These are phyloP conservation scores for Dynastes maya DNA, from an alignment of 2,888 invertebrate genomes.

Conservation along the genomic window DNA sequence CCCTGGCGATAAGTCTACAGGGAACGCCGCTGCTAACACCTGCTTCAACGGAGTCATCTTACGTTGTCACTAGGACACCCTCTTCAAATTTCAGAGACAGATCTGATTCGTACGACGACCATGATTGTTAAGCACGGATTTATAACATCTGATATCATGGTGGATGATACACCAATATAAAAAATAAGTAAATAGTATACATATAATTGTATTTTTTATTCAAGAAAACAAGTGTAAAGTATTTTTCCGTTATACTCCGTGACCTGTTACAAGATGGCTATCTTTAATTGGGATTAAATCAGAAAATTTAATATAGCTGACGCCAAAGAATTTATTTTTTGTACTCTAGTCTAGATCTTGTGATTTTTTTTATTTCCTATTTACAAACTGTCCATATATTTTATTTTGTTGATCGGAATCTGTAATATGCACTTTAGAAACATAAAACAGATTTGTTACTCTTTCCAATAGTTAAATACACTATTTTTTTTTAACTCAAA, in stretches of 20 bases:
- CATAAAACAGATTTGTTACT: no score
- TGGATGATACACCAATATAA: constrained; percentile 4
- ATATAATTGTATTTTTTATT: constrained; percentile 24
- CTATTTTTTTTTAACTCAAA: no score
- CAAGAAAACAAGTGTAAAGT: neutral
- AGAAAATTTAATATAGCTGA: neutral
- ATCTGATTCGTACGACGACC: constrained; percentile 66
- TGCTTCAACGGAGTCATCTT: constrained; percentile 66
- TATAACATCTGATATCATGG: neutral
- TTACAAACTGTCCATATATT: no score
- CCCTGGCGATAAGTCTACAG: constrained; percentile 83
- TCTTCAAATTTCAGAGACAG: constrained; percentile 66
- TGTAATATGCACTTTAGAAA: no score
- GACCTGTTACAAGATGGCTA: constrained; percentile 32
- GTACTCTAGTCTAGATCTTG: neutral
- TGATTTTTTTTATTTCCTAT: neutral
- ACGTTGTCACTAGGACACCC: constrained; percentile 66
- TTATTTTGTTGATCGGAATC: no score
- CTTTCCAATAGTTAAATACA: no score
- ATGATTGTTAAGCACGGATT: constrained; percentile 62
- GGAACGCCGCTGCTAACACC: constrained; percentile 74
- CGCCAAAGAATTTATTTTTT: neutral
- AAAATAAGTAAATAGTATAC: constrained; percentile 18
- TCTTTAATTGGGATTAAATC: constrained; percentile 32
- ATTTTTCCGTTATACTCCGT: constrained; percentile 34